Conservation (phyloP, 2,113 vertebrate species). For the Solenodon paradoxus region DNA sequence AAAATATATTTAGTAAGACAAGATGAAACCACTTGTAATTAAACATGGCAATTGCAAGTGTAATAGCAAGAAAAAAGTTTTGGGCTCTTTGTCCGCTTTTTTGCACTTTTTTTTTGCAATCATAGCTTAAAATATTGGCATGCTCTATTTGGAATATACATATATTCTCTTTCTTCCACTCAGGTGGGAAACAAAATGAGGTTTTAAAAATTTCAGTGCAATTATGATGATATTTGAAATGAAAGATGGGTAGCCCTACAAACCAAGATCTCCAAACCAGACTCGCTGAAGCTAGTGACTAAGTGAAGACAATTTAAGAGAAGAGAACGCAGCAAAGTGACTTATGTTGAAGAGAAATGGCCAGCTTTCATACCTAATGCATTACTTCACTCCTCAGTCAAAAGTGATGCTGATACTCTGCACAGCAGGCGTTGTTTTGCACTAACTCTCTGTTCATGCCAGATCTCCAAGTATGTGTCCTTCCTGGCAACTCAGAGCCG, state of each 20-base stretch:
- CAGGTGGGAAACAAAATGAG: background rate
- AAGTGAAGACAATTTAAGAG: background rate
- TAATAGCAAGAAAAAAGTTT: background rate
- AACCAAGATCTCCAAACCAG: background rate
- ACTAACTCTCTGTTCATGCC: background rate
- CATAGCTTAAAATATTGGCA: background rate
- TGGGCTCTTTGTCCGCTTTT: background rate
- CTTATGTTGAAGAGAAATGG: conserved; percentile 3
- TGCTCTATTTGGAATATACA: background rate
- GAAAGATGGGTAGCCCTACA: background rate
- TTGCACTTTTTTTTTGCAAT: background rate
- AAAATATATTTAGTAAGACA: conserved; percentile 11
- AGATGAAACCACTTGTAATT: background rate
- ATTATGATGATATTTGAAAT: background rate
- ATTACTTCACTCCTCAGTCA: background rate
- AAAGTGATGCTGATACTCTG: background rate
- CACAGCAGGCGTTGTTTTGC: background rate
- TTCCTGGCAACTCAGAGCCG: background rate
- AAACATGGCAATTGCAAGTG: background rate
- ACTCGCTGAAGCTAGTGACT: background rate
- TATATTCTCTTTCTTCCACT: background rate
- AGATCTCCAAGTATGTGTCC: too few relatives aligned
- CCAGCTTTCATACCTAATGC: background rate
- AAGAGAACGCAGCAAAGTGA: background rate
- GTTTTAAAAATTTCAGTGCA: background rate